These are phyloP conservation scores for Spea bombifrons DNA, from an alignment of 2,113 vertebrate genomes.

Conservation along the genomic window DNA sequence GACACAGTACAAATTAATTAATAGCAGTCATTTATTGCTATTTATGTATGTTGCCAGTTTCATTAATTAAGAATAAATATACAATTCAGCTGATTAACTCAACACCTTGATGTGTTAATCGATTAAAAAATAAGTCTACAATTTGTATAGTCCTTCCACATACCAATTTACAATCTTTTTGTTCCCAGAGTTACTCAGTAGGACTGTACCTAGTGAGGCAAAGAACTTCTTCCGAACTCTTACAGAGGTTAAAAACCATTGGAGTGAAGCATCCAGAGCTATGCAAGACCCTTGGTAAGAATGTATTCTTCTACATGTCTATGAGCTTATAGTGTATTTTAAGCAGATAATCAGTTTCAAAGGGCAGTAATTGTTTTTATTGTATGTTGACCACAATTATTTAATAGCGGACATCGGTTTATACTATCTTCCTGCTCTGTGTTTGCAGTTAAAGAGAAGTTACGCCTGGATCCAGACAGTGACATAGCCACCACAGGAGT, in stretches of 20 bases:
- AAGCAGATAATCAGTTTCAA: too few relatives aligned
- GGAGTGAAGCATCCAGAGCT: constrained; percentile 90
- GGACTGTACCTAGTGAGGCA: constrained; percentile 90
- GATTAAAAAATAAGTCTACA: too few relatives aligned
- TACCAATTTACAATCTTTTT: background rate
- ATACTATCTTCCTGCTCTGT: constrained; percentile 11
- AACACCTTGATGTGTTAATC: too few relatives aligned
- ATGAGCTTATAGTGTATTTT: background rate
- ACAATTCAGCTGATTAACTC: too few relatives aligned
- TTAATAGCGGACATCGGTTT: background rate
- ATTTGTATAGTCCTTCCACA: too few relatives aligned
- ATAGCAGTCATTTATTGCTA: too few relatives aligned
- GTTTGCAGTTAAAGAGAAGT: constrained; percentile 87
- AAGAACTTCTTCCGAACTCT: constrained; percentile 87
- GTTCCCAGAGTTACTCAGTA: constrained; percentile 85
- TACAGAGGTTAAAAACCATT: constrained; percentile 89
- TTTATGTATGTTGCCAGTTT: too few relatives aligned
- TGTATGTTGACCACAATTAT: background rate
- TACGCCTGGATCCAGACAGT: constrained; percentile 93
- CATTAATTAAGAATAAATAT: too few relatives aligned
- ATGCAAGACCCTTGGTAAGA: constrained; percentile 93
- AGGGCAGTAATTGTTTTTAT: background rate
- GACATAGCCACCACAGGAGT: constrained; percentile 96
- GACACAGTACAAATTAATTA: too few relatives aligned
- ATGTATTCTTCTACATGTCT: background rate